phyloP scores from a whole-genome alignment of 1,140 invertebrate species.

The Pseudobourletiella spinata region DNA sequence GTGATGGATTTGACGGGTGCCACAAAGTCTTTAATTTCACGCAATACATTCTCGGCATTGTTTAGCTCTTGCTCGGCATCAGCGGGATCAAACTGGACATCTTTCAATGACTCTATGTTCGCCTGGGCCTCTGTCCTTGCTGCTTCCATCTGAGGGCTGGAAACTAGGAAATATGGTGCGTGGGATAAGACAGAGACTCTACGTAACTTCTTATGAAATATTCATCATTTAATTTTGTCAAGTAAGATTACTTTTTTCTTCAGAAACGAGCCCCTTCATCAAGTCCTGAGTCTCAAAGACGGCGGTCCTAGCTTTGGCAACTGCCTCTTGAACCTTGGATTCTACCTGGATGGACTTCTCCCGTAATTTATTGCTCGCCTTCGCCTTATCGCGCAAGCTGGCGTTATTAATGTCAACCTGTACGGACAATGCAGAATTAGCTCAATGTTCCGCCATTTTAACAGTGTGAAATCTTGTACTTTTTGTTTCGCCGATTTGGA shows the following conservation, averaged over 20 bases:
- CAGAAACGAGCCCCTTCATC: constrained; percentile 55
- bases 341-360: constrained; percentile 40
- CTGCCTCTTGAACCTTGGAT: constrained; percentile 39
- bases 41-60: constrained; percentile 54
- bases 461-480: constrained; percentile 11
- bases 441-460: background rate
- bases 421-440: background rate
- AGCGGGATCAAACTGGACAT: constrained; percentile 46
- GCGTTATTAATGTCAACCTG: constrained; percentile 39
- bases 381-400: constrained; percentile 37
- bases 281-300: constrained; percentile 58
- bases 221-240: too few species aligned
- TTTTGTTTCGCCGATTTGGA: constrained; percentile 37
- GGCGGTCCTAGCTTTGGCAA: constrained; percentile 40
- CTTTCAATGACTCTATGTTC: constrained; percentile 57
- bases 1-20: constrained; percentile 55
- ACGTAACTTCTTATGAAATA: too few species aligned
- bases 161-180: constrained; percentile 12
- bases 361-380: constrained; percentile 33
- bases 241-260: constrained; percentile 47
- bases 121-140: constrained; percentile 62
- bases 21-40: constrained; percentile 56
- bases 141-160: constrained; percentile 62
- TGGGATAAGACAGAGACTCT: too few species aligned
- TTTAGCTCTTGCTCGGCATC: constrained; percentile 49